Evolutionary conservation across 1,140 invertebrate species (phyloP).

Genomic region (Chelonus insularis): DNA sequence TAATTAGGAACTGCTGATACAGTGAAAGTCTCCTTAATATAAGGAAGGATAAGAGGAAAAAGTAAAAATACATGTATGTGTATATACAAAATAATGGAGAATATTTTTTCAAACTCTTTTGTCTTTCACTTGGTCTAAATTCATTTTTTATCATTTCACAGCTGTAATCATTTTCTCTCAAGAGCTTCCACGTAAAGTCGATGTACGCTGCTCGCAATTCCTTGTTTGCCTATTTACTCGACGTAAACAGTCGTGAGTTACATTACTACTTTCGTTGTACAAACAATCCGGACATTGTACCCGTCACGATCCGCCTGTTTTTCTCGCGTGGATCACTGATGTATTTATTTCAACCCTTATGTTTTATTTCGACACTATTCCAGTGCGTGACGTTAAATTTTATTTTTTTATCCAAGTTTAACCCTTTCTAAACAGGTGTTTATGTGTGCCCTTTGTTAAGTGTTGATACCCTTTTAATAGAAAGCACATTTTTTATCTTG

Average conservation of each 20-base stretch:
- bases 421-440: not conserved
- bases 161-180: conserved; percentile 23
- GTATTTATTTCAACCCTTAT: not conserved
- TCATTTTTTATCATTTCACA: conserved; percentile 17
- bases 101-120: no score
- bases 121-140: no score
- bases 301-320: conserved; percentile 34
- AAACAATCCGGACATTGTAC: conserved; percentile 46
- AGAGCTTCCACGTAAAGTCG: conserved; percentile 33
- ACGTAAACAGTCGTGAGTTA: conserved; percentile 40
- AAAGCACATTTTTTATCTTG: no score
- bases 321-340: conserved; percentile 11
- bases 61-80: not conserved
- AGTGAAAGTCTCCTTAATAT: not conserved
- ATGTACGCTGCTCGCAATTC: conserved; percentile 43
- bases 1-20: conserved; percentile 14
- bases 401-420: not conserved
- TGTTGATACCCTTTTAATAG: no score
- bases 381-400: not conserved
- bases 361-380: not conserved
- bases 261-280: conserved; percentile 46
- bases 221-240: conserved; percentile 49
- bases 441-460: not conserved
- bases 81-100: not conserved
- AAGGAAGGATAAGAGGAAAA: not conserved